Conservation (phyloP, 2,797 vertebrate species). For the Pseudomugil gertrudae region DNA sequence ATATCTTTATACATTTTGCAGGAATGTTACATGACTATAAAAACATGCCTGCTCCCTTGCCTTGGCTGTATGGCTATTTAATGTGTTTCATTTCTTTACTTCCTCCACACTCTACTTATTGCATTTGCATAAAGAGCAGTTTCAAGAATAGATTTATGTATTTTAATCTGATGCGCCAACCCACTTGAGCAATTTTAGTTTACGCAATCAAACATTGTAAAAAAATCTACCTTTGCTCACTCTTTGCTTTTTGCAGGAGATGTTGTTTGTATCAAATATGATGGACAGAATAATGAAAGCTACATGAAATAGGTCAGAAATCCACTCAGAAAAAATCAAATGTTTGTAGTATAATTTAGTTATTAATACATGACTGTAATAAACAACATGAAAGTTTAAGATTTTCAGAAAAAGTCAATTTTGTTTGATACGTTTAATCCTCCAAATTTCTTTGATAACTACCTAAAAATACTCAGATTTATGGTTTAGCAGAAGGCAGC, state of each 20-base stretch:
- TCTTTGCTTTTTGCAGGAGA: neutral
- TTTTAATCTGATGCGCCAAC: constrained; percentile 4
- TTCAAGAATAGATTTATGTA: neutral
- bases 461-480: too few relatives aligned
- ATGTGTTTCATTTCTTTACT: neutral
- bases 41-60: neutral
- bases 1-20: too few relatives aligned
- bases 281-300: neutral
- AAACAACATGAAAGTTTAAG: neutral
- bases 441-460: neutral
- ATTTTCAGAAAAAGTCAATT: neutral
- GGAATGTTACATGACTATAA: neutral
- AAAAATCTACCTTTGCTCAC: neutral
- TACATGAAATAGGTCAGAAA: neutral
- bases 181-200: neutral
- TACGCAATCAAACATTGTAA: neutral
- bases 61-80: neutral
- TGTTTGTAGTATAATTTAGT: neutral
- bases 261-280: neutral
- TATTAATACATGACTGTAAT: neutral
- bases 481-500: neutral
- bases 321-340: neutral
- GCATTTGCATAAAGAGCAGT: neutral
- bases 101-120: neutral
- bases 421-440: neutral